Base-by-base conservation (phyloP, 2,113 vertebrate genomes). In the Oncorhynchus clarkii region DNA sequence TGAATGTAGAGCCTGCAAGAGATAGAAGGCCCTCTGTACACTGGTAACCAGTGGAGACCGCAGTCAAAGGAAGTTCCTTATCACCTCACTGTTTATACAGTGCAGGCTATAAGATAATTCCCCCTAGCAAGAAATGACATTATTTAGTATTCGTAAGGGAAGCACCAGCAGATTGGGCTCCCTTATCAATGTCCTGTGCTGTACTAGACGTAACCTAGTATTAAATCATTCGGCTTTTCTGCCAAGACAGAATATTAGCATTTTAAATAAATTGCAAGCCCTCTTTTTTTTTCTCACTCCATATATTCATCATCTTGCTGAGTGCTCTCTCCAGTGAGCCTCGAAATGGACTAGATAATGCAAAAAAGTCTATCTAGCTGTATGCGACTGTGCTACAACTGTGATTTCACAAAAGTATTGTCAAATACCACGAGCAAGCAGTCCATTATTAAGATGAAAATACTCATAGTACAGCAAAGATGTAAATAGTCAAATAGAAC, bases 111-210 rank as follows among this genome's bases (percentile, higher is more conserved):
- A 14, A 64, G 86, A 86, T 88, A 87, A 86, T 78, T 77, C 75
- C 62, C 67, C 74, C 51, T 22, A 2, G 62, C n/a, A 82, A 74
- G 75, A 85, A 80, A 83, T 76, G 13, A 74, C 77, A 71, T 80
- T 83, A 82, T 81, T 90, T 86, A 75, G 72, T 69, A 78, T 80
- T 86, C 81, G 72, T 79, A 84, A 80, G 82, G 82, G 59, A 79
- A 51, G 26, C 31, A 9, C 9, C 74, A 57, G 67, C 79, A 54
- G 80, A 86, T 85, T 82, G 78, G 71, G 66, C 59, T 72, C 7
- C 65, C 77, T 89, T 88, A 91, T 91, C 90, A 62, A 13, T 12
- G 20, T 60, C 39, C 76, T 0, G 22, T 72, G 72, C 70, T 79
- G 83, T 81, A 74, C 76, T 75, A 59, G 51, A 83, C 9, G 74